These are phyloP conservation scores for Cheilosia grossa DNA, from an alignment of 2,888 invertebrate species.

Conservation along the genomic window DNA sequence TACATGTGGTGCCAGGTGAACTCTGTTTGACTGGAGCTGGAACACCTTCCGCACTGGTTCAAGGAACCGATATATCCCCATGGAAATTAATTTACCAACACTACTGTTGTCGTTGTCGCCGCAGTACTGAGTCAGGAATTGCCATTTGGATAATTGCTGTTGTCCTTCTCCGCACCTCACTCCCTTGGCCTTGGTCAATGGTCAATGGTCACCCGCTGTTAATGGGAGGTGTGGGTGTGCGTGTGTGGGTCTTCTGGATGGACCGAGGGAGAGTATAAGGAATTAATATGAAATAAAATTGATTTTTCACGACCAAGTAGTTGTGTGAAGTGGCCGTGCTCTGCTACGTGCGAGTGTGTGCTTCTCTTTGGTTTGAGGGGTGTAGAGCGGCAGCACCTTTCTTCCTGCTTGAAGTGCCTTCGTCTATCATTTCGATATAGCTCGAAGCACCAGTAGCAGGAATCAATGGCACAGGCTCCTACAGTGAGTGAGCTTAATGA, in stretches of 20 bases:
- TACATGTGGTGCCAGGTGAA: constrained; percentile 38
- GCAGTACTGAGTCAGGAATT: constrained; percentile 55
- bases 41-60: constrained; percentile 53
- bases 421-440: constrained; percentile 35
- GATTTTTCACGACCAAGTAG: constrained; percentile 69
- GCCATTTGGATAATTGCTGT: constrained; percentile 72
- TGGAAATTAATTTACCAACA: constrained; percentile 46
- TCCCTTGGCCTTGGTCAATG: constrained; percentile 1
- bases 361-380: not conserved
- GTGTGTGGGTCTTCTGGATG: not conserved
- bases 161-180: constrained; percentile 44
- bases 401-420: constrained; percentile 48
- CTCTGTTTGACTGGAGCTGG: constrained; percentile 27
- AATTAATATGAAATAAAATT: constrained; percentile 73
- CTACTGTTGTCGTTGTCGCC: constrained; percentile 1
- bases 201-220: constrained; percentile 22
- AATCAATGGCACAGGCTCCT: constrained; percentile 5
- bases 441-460: not conserved
- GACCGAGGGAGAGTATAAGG: constrained; percentile 3
- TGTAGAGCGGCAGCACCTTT: constrained; percentile 18
- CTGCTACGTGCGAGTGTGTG: constrained; percentile 22
- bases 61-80: constrained; percentile 49
- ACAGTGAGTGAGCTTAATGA: constrained; percentile 57
- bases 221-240: not conserved
- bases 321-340: constrained; percentile 47